These are phyloP conservation scores for Myodes glareolus DNA, from an alignment of 2,113 vertebrate species.

Conservation along the genomic window DNA sequence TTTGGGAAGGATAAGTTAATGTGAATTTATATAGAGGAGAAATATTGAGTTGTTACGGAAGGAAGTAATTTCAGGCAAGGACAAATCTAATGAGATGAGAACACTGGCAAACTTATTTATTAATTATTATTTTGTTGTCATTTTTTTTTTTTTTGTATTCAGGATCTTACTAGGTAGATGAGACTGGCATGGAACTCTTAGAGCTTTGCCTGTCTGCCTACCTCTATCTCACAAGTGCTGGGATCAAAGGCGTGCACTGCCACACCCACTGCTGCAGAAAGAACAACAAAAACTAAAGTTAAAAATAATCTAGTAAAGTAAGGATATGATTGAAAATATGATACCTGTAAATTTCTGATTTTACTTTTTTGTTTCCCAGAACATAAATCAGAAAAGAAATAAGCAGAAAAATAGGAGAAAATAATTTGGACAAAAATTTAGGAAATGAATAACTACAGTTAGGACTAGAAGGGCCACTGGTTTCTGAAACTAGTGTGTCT, in stretches of 20 bases:
- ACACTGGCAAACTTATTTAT: not conserved
- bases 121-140: not conserved
- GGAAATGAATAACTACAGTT: not conserved
- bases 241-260: not conserved
- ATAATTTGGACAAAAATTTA: constrained; percentile 12
- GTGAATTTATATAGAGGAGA: constrained; percentile 9
- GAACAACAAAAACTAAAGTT: constrained; percentile 44
- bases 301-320: constrained; percentile 31
- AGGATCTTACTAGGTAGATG: not conserved
- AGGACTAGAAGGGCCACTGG: not conserved
- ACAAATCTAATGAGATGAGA: not conserved
- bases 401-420: not conserved
- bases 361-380: constrained; percentile 45
- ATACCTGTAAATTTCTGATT: constrained; percentile 49
- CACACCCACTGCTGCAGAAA: not conserved
- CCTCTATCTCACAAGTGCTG: not conserved
- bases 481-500: constrained; percentile 25
- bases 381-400: constrained; percentile 13
- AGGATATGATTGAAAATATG: constrained; percentile 22
- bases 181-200: not conserved
- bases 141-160: no score
- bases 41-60: not conserved
- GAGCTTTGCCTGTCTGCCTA: not conserved
- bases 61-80: constrained; percentile 33
- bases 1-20: constrained; percentile 50